Base-by-base conservation (phyloP, 2,113 vertebrate species). In the Alligator sinensis region DNA sequence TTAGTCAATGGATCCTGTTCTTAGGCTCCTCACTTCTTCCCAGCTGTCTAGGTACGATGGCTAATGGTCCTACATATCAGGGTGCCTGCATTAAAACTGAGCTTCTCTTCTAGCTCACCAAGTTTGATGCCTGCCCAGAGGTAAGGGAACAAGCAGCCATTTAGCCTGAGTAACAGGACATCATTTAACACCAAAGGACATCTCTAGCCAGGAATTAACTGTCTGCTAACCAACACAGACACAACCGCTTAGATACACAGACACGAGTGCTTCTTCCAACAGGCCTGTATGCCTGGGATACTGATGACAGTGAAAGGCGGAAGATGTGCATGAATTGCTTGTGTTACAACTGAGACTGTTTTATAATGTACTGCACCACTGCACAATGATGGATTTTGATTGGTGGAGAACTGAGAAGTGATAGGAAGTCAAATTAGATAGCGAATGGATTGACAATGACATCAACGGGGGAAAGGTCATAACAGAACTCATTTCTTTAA, bases 361-460 rank as follows among this genome's bases (percentile, higher is more conserved):
- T 10, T 22, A 28, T n/a, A 22, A 13, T 21, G 28, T 58, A 38
- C 25, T 77, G 57, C 28, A 77, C 18, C 11, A 5, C 17, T 27
- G 11, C 55, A 57, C 17, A 4, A 9, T 63, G 75, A 76, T 19
- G 60, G 82, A 86, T 55, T 86, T 78, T 28, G 80, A 38, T 85
- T 76, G 21, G 61, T 76, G 22, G 75, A 94, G 93, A 28, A 13
- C 62, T 88, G 82, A 54, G 74, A 90, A 91, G n/a, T 63, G 79
- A 88, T 8, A 75, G 55, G 62, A 92, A 86, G 47, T 58, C 80
- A 81, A 47, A 64, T 2, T 4, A 92, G 18, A 84, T 47, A 77
- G 9, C 27, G 19, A 72, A 38, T 38, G 63, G 62, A 57, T 34
- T 78, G 47, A 24, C 66, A 22, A 5, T 61, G 68, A 68, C 34